These are phyloP conservation scores for Pangasius krempfi DNA, from an alignment of 2,797 vertebrate genomes.

Conservation along the genomic window DNA sequence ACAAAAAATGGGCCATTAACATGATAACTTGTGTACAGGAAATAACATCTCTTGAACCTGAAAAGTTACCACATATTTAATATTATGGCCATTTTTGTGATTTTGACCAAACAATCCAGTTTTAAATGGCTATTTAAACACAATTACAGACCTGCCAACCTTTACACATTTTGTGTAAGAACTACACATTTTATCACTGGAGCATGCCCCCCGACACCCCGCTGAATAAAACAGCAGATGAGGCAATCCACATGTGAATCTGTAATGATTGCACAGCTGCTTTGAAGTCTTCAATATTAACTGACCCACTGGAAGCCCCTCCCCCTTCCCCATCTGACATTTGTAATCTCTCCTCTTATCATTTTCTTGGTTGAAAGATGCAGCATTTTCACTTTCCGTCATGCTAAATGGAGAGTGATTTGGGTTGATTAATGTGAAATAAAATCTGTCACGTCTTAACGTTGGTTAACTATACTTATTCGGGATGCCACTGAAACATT, in stretches of 20 bases:
- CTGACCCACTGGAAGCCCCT: neutral
- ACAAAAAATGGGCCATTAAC: neutral
- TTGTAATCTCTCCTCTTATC: neutral
- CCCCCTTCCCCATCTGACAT: neutral
- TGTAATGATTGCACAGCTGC: neutral
- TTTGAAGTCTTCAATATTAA: neutral
- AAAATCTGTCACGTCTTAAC: too few relatives aligned
- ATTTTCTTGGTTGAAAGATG: neutral
- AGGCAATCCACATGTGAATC: neutral
- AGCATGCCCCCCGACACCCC: neutral
- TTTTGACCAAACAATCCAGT: neutral
- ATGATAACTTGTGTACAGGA: neutral
- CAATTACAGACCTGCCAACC: slow-evolving; percentile 6
- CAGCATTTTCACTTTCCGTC: neutral
- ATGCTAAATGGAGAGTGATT: neutral
- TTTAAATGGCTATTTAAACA: neutral
- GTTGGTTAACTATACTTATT: neutral
- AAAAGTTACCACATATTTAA: neutral
- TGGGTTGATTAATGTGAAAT: neutral
- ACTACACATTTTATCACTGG: neutral
- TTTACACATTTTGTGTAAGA: neutral
- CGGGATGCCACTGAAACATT: neutral
- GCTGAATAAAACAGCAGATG: neutral
- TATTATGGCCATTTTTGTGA: neutral
- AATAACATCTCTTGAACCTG: neutral